A percentile compares a stretch with the other conserved stretches of the same genome.
Conservation (phyloP, 2,113 vertebrate species). For the Parotia lawesii region DNA sequence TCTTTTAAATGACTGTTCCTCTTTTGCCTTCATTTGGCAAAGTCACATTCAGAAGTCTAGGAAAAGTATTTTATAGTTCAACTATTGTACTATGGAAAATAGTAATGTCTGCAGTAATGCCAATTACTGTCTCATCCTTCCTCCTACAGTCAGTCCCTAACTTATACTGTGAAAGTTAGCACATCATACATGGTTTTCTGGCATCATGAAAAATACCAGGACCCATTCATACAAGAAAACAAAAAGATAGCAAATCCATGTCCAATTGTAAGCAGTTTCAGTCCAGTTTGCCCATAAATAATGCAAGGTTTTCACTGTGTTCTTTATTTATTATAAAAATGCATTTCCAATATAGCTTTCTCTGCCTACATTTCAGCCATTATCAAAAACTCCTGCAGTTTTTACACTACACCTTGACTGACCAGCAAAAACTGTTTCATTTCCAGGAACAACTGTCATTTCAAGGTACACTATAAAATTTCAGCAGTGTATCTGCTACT, state of each 20-base stretch:
- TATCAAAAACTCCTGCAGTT: background rate
- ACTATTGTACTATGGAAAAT: background rate
- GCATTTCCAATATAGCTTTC: background rate
- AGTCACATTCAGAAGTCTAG: background rate
- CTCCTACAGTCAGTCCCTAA: background rate
- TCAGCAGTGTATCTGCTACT: background rate
- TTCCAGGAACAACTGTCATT: background rate
- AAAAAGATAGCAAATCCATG: background rate
- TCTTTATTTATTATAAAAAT: background rate
- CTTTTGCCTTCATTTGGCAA: background rate
- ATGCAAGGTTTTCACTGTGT: background rate
- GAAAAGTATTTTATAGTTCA: background rate
- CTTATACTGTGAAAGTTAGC: background rate
- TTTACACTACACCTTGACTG: background rate
- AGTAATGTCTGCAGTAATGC: background rate
- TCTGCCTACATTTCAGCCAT: background rate
- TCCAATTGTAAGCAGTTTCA: background rate
- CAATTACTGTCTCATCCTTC: background rate
- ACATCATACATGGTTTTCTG: background rate
- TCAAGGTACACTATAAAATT: background rate
- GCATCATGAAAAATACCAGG: background rate
- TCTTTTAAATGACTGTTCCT: background rate
- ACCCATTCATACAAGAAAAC: background rate
- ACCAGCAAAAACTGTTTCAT: background rate
- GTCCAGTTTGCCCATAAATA: background rate